A percentile compares a stretch with the other conserved stretches of the same genome.
Evolutionary conservation across 2,888 invertebrate species (phyloP).

Genomic region (Pelosia muscerda): DNA sequence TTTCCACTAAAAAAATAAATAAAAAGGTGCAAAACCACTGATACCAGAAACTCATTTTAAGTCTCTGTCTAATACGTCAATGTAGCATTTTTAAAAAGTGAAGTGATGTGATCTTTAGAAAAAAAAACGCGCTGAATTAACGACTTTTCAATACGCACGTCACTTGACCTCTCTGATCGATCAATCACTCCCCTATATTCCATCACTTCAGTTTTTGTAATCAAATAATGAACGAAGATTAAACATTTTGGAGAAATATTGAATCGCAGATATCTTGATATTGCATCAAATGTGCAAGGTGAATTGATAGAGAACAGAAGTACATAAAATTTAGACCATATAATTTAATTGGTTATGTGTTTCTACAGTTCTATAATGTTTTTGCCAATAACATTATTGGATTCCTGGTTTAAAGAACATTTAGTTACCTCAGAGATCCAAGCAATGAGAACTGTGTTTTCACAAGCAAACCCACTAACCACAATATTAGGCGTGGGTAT

Average conservation of each 20-base stretch:
- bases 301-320: too few relatives aligned
- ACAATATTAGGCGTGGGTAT: not conserved
- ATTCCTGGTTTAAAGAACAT: too few relatives aligned
- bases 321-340: too few relatives aligned
- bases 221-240: not conserved
- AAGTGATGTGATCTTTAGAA: not conserved
- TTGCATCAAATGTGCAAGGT: not conserved
- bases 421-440: too few relatives aligned
- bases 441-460: too few relatives aligned
- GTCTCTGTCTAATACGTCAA: not conserved
- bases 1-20: too few relatives aligned
- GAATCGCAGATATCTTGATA: too few relatives aligned
- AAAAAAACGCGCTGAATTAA: constrained; percentile 1
- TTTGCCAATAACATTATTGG: too few relatives aligned
- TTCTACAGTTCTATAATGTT: too few relatives aligned
- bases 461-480: not conserved
- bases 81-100: not conserved
- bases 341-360: too few relatives aligned
- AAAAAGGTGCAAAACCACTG: too few relatives aligned
- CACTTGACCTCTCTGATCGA: not conserved
- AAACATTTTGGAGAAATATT: not conserved
- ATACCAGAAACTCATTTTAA: not conserved
- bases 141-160: not conserved
- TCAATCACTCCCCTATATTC: not conserved
- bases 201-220: not conserved